Conservation (phyloP, 2,888 invertebrate genomes). For the Oscheius sp. region DNA sequence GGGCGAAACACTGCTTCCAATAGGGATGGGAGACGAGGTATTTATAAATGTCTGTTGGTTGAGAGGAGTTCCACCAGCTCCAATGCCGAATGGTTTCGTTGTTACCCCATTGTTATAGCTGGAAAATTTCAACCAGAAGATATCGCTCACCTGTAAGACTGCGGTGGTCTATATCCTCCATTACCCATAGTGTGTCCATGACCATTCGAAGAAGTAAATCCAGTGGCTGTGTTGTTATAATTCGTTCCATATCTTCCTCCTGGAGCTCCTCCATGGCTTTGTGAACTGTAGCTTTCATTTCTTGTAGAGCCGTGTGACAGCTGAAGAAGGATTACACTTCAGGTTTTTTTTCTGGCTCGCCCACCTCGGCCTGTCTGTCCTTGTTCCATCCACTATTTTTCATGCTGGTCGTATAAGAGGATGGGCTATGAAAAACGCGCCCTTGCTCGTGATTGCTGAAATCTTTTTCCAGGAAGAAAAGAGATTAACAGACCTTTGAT, state of each 20-base stretch:
- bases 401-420: slow-evolving; percentile 25
- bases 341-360: background rate
- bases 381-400: slow-evolving; percentile 23
- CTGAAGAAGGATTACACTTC: background rate
- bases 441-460: slow-evolving; percentile 4
- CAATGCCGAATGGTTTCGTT: slow-evolving; percentile 33
- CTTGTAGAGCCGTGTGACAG: background rate
- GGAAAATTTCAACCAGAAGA: background rate
- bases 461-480: too few relatives aligned
- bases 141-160: slow-evolving; percentile 5
- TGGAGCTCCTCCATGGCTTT: background rate
- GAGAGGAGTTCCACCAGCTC: slow-evolving; percentile 47
- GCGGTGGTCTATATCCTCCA: slow-evolving; percentile 3
- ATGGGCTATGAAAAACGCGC: slow-evolving; percentile 18
- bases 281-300: slow-evolving; percentile 11
- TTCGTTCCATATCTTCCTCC: background rate
- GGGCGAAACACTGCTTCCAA: slow-evolving; percentile 22
- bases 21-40: slow-evolving; percentile 28
- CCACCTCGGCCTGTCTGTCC: slow-evolving; percentile 18
- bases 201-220: slow-evolving; percentile 1
- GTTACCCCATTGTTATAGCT: slow-evolving; percentile 50
- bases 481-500: background rate
- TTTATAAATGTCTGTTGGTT: slow-evolving; percentile 52
- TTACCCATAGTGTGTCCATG: background rate
- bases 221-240: slow-evolving; percentile 1